phyloP scores from a whole-genome alignment of 2,888 invertebrate genomes.

The Oxystoma pomonae region DNA sequence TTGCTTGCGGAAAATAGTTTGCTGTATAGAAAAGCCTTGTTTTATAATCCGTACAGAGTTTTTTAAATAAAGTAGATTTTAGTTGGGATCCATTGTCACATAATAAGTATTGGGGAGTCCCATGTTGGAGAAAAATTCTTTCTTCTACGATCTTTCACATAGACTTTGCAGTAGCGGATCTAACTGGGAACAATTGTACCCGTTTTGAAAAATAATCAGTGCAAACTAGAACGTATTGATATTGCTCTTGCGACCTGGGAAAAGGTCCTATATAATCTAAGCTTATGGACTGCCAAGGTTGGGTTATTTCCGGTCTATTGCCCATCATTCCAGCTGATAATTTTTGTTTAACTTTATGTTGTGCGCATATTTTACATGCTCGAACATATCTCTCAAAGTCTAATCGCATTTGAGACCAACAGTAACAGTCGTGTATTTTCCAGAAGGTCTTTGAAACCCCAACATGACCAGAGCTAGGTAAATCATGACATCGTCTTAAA shows the following conservation, averaged over 20 bases:
- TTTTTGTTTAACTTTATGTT: conserved; percentile 6
- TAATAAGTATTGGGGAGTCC: not conserved
- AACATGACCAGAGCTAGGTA: conserved; percentile 3
- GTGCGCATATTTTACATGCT: not conserved
- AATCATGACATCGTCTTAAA: conserved; percentile 17
- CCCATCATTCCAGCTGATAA: conserved; percentile 7
- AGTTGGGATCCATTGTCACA: not conserved
- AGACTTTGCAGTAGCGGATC: conserved; percentile 2
- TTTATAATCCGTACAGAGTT: not conserved
- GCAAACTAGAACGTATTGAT: not conserved
- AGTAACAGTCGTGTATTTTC: not conserved
- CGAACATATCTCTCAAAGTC: too few relatives aligned
- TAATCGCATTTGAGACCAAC: conserved; percentile 6
- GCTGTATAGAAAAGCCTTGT: not conserved
- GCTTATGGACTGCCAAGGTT: conserved; percentile 8
- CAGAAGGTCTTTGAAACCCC: conserved; percentile 2
- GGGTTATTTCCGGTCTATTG: not conserved
- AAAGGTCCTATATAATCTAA: conserved; percentile 10
- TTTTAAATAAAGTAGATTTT: not conserved
- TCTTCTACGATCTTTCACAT: not conserved
- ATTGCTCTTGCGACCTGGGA: not conserved
- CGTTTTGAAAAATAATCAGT: not conserved
- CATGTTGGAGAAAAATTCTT: conserved; percentile 1
- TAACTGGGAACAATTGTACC: not conserved
- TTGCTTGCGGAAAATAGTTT: not conserved